Conservation (phyloP, 2,797 vertebrate genomes). For the Silurus lanzhouensis region DNA sequence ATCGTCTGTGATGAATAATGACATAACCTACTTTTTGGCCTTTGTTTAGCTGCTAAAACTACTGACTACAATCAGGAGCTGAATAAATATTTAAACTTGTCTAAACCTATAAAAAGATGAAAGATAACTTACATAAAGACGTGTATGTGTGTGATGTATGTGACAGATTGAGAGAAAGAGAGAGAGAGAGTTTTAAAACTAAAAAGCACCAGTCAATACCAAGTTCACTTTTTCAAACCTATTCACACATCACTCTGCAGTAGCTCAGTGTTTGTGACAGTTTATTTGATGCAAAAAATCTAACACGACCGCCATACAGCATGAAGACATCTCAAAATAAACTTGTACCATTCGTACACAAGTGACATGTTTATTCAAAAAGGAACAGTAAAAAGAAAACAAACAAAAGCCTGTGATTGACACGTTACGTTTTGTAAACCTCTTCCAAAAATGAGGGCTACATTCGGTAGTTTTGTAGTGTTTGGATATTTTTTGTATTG, state of each 20-base stretch:
- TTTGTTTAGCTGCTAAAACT: slow-evolving; percentile 7
- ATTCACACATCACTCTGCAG: not conserved
- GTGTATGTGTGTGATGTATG: not conserved
- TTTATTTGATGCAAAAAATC: slow-evolving; percentile 14
- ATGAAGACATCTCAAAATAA: slow-evolving; percentile 2
- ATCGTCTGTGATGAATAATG: not conserved
- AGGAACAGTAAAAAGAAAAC: not conserved
- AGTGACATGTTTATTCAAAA: not conserved
- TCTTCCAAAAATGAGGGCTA: not conserved
- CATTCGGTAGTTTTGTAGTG: not conserved
- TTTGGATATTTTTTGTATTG: not conserved
- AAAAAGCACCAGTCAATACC: not conserved
- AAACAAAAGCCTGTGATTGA: not conserved
- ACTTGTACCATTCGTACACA: not conserved
- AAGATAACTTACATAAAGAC: not conserved
- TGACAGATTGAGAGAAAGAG: not conserved
- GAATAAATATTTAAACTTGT: slow-evolving; percentile 29
- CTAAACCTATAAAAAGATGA: slow-evolving; percentile 28
- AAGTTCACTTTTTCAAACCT: not conserved
- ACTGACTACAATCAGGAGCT: slow-evolving; percentile 12
- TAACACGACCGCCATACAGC: slow-evolving; percentile 6
- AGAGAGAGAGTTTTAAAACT: not conserved
- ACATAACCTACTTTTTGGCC: slow-evolving; percentile 1
- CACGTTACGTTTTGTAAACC: not conserved
- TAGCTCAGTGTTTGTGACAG: not conserved